Evolutionary conservation across 2,888 invertebrate species (phyloP), one percentile per base, ranked within the genome.

Genomic region (Gortyna flavago): DNA sequence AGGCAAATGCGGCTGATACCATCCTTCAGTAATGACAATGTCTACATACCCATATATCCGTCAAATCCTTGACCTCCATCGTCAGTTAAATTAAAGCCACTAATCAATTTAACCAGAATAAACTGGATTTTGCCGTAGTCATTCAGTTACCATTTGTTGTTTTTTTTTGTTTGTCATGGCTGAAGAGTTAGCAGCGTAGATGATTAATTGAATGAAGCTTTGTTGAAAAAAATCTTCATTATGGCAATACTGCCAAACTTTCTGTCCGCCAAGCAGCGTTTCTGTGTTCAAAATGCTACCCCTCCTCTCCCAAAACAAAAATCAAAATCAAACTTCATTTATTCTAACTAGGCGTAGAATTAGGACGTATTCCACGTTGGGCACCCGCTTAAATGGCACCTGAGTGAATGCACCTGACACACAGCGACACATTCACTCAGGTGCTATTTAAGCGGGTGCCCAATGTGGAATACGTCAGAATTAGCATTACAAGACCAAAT

Each of bases 11-110:
- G 3, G 0, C 13, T 32, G 61, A 61, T 32, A 61, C 3, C 18
- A 32, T 61, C 59, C 32, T 3, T 61, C 29, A 8, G 18, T 32
- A 29, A 1, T 9, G 9, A 41, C 41, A 11, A 41, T 11, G 41
- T 41, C 11, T 44, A 11, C n/a, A n/a, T 5, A 25, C 9, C 35
- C 9, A 54, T 44, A 69, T 41, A 41, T 8, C 29, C 54, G 32
- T 25, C 16, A 11, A 7, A 54, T 3, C 79, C 79, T 68, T 83
- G 83, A 83, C 77, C 82, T 5, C 48, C 44, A 71, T 71, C n/a
- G 57, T 9, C 54, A 35, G 57, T n/a, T 59, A 35, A 61, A 74
- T 79, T 32, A 38, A 4, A 72, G 0, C 9, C 64, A 62, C 59
- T 69, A 48, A 70, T 62, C 66, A 84, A 77, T 80, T 72, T 65